A percentile compares a stretch with the other conserved stretches of the same genome.
phyloP scores from a whole-genome alignment of 2,888 invertebrate species.

The Parthenolecanium corni region DNA sequence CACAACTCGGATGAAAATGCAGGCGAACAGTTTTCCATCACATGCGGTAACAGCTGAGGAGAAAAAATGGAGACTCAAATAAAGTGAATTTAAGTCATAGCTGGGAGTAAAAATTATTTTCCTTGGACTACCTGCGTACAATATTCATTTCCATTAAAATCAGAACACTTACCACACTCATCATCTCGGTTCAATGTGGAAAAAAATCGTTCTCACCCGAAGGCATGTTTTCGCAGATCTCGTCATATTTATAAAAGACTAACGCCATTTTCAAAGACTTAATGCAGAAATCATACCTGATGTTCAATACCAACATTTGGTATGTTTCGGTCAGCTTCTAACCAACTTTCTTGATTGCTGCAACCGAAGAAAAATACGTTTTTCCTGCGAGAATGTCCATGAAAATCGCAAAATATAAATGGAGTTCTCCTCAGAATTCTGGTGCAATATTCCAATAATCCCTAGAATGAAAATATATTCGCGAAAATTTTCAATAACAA shows the following conservation, averaged over 20 bases:
- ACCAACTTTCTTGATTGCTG: slow-evolving; percentile 55
- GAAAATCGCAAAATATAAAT: slow-evolving; percentile 60
- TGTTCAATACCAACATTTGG: slow-evolving; percentile 24
- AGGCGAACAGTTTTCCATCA: slow-evolving; percentile 57
- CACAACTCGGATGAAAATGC: slow-evolving; percentile 62
- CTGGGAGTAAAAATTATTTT: no score
- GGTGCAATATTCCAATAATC: slow-evolving; percentile 51
- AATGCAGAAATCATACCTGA: no score
- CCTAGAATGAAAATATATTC: slow-evolving; percentile 38
- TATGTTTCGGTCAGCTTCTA: slow-evolving; percentile 20
- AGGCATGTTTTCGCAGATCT: no score
- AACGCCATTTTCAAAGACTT: no score
- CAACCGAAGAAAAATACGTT: slow-evolving; percentile 80
- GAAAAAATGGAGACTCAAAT: background rate
- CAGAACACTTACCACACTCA: background rate
- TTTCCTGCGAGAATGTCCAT: slow-evolving; percentile 72
- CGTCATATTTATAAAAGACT: no score
- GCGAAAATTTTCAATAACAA: background rate
- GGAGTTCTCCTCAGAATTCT: slow-evolving; percentile 49
- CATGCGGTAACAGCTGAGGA: slow-evolving; percentile 53
- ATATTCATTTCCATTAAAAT: background rate
- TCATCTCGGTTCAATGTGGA: background rate
- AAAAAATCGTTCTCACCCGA: no score
- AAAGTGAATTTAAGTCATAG: no score
- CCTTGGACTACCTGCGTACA: no score